These are phyloP conservation scores for Pilophorus perplexus DNA, from an alignment of 2,888 invertebrate genomes.

Conservation along the genomic window DNA sequence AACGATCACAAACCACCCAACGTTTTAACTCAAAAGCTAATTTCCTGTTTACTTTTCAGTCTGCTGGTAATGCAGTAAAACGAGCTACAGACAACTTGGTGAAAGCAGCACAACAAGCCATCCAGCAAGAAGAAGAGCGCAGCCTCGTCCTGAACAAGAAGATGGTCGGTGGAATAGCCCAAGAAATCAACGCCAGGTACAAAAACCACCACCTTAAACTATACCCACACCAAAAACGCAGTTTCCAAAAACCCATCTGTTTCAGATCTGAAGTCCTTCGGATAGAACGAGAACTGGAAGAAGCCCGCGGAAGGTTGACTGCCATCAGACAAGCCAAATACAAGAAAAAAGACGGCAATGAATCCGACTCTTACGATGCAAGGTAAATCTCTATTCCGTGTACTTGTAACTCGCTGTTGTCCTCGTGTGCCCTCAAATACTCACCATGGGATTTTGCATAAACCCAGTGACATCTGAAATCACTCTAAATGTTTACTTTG, in stretches of 20 bases:
- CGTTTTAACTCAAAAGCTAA: background rate
- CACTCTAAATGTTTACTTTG: conserved; percentile 1
- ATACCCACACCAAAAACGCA: background rate
- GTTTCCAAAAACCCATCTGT: no score
- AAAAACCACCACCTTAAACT: no score
- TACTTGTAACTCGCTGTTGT: no score
- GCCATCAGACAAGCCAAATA: conserved; percentile 93
- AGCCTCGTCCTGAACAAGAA: conserved; percentile 84
- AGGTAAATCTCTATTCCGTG: no score
- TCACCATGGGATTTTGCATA: no score
- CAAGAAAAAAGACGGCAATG: conserved; percentile 63
- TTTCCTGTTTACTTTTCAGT: background rate
- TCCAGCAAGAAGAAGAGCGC: conserved; percentile 86
- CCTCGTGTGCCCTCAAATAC: no score
- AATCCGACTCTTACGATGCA: conserved; percentile 43
- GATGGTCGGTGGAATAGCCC: conserved; percentile 93
- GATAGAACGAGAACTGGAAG: conserved; percentile 90
- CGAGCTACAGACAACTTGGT: conserved; percentile 97
- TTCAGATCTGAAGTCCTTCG: conserved; percentile 78
- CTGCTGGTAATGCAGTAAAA: conserved; percentile 93
- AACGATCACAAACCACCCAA: background rate
- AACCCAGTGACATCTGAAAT: no score
- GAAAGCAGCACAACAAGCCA: conserved; percentile 87
- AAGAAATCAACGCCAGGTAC: conserved; percentile 84
- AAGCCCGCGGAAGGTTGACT: conserved; percentile 84